Evolutionary conservation across 2,113 vertebrate species (phyloP).

Genomic region (Cephalophus harveyi): DNA sequence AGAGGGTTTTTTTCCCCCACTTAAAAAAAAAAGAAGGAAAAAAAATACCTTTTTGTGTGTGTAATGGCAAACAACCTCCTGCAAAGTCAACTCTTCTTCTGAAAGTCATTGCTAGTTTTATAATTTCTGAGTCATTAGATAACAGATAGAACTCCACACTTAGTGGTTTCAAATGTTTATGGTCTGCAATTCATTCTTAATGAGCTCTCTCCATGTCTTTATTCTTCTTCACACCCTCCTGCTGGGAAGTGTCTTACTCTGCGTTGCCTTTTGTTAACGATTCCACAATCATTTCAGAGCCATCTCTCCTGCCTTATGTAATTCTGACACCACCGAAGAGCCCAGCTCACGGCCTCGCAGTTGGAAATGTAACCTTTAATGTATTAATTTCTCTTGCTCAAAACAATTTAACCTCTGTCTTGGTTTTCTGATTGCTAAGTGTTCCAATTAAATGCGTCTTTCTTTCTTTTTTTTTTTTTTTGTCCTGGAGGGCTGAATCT

Average conservation of each 20-base stretch:
- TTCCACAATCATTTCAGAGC: slow-evolving; percentile 87
- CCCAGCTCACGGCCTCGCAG: slow-evolving; percentile 85
- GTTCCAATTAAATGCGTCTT: slow-evolving; percentile 88
- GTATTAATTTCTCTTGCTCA: slow-evolving; percentile 92
- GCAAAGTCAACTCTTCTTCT: slow-evolving; percentile 87
- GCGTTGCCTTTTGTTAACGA: slow-evolving; percentile 89
- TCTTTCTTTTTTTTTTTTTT: slow-evolving; percentile 68
- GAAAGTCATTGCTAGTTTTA: slow-evolving; percentile 89
- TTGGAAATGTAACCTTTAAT: slow-evolving; percentile 91
- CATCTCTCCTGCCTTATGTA: slow-evolving; percentile 89
- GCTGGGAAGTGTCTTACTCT: slow-evolving; percentile 89
- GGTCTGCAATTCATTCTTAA: slow-evolving; percentile 93
- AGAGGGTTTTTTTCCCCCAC: slow-evolving; percentile 67
- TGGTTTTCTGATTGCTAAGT: slow-evolving; percentile 90
- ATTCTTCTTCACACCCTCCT: slow-evolving; percentile 87
- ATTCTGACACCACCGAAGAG: slow-evolving; percentile 85
- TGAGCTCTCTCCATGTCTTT: slow-evolving; percentile 90
- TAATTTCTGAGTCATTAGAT: slow-evolving; percentile 92
- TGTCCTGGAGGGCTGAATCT: slow-evolving; percentile 84
- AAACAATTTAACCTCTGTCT: slow-evolving; percentile 92
- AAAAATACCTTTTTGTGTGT: slow-evolving; percentile 74
- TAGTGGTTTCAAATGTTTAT: slow-evolving; percentile 91
- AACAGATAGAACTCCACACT: slow-evolving; percentile 90
- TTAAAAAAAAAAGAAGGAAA: slow-evolving; percentile 46
- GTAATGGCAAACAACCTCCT: slow-evolving; percentile 83